A percentile compares a stretch with the other conserved stretches of the same genome.
These are phyloP conservation scores for Lasioglossum villosulum DNA, from an alignment of 2,888 invertebrate species.

Conservation along the genomic window DNA sequence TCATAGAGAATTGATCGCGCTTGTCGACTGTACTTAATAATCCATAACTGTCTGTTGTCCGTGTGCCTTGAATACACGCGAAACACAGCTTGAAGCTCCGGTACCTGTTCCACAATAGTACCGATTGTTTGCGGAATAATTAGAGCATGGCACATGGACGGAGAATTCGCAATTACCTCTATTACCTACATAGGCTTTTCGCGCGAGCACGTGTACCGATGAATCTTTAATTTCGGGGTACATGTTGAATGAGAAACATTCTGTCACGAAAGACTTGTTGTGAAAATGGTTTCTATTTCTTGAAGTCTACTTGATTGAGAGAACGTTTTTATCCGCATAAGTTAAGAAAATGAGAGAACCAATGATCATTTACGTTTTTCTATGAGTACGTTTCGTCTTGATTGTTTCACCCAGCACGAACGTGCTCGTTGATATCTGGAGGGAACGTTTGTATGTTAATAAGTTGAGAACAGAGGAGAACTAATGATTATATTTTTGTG, in stretches of 20 bases:
- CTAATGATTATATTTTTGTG: neutral
- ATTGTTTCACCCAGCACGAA: neutral
- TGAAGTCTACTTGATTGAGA: too few species aligned
- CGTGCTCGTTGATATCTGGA: neutral
- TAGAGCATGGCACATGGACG: neutral
- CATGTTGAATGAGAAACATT: neutral
- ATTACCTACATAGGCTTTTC: neutral
- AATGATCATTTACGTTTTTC: neutral
- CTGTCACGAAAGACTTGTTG: neutral
- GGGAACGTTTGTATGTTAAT: neutral
- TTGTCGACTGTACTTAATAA: conserved; percentile 8
- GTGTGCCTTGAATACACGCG: neutral
- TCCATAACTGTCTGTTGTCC: conserved; percentile 9
- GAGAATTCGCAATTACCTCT: neutral
- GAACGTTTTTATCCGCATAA: neutral
- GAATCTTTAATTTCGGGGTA: neutral
- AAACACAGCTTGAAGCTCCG: neutral
- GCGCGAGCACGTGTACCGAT: neutral
- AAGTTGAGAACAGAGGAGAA: neutral
- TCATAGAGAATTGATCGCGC: conserved; percentile 20
- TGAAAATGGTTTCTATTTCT: neutral
- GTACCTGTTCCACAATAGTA: neutral
- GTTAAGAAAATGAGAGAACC: neutral
- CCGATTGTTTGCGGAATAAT: neutral
- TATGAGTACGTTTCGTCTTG: neutral